Percentiles rank a stretch among this genome's conserved stretches.
Evolutionary conservation across 2,113 vertebrate genomes (phyloP).

Genomic region (Chrysemys picta): DNA sequence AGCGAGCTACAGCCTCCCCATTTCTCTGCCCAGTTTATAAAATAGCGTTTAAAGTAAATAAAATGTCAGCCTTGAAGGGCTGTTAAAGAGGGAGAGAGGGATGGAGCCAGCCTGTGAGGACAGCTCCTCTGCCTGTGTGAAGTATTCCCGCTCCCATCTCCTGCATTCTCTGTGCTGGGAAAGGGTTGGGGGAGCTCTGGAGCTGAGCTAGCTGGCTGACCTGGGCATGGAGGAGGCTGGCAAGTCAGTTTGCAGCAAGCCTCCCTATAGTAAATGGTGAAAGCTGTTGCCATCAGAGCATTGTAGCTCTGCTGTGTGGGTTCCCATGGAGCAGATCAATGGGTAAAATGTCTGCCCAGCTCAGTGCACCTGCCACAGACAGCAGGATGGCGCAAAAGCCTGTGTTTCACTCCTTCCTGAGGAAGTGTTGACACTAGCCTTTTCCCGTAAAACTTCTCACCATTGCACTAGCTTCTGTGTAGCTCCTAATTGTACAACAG

Average conservation of each 20-base stretch:
- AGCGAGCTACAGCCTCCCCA: fast-evolving
- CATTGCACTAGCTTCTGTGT: background rate
- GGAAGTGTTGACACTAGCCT: background rate
- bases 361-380: background rate
- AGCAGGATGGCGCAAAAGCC: background rate
- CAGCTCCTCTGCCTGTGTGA: fast-evolving
- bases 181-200: background rate
- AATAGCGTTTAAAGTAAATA: background rate
- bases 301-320: background rate
- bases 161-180: background rate
- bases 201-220: too few species aligned
- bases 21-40: background rate
- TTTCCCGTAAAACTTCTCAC: background rate
- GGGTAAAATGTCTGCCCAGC: background rate
- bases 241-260: background rate
- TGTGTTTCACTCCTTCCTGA: background rate
- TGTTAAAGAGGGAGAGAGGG: too few species aligned
- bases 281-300: background rate
- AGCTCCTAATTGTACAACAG: background rate
- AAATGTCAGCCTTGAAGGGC: background rate
- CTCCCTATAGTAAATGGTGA: background rate
- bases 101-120: background rate
- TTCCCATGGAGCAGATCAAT: background rate
- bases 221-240: too few species aligned
- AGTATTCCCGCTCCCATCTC: fast-evolving